These are phyloP conservation scores for Heteromyza rotundicornis DNA, from an alignment of 2,888 invertebrate species.

Conservation along the genomic window DNA sequence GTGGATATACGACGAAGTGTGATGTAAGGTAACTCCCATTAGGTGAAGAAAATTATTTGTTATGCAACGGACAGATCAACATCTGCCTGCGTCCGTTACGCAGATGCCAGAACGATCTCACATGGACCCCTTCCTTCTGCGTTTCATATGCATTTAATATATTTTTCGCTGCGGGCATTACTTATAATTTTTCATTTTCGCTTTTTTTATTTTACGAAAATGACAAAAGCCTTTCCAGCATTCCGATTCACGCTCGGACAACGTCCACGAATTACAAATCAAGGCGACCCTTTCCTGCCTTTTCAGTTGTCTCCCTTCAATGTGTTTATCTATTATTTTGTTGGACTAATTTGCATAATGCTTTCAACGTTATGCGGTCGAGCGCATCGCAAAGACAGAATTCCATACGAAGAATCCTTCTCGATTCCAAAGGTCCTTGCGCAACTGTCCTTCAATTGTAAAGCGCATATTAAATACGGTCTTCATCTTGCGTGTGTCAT, in stretches of 20 bases:
- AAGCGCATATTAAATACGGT: too few relatives aligned
- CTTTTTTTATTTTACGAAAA: too few relatives aligned
- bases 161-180: not conserved
- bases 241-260: conserved; percentile 40
- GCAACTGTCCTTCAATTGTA: not conserved
- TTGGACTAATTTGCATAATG: conserved; percentile 46
- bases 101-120: not conserved
- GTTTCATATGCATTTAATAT: not conserved
- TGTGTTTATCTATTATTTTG: not conserved
- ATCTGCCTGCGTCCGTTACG: not conserved
- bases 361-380: conserved; percentile 42
- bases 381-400: conserved; percentile 15
- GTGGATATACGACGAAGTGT: too few relatives aligned
- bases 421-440: not conserved
- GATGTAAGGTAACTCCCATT: too few relatives aligned
- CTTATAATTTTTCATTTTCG: not conserved
- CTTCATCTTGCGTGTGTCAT: conserved; percentile 45
- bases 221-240: conserved; percentile 10
- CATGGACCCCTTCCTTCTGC: too few relatives aligned
- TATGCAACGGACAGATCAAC: not conserved
- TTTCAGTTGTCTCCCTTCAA: not conserved
- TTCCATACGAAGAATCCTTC: not conserved
- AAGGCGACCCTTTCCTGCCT: conserved; percentile 25
- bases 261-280: conserved; percentile 36
- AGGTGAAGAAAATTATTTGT: too few relatives aligned